phyloP scores from a whole-genome alignment of 2,113 vertebrate genomes.

The Butorides virescens region DNA sequence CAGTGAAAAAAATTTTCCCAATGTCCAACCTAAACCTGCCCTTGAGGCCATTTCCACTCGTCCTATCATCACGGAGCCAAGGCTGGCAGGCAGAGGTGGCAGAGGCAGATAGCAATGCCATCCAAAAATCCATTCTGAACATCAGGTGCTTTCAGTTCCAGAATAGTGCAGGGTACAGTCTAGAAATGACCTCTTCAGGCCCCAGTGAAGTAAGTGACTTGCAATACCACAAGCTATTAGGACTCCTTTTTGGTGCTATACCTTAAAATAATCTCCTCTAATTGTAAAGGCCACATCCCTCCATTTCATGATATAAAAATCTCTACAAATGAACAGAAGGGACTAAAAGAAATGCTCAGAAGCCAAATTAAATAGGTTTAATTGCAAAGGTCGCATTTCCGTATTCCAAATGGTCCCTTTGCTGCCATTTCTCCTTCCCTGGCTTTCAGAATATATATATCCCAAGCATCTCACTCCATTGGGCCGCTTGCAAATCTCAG shows the following conservation, averaged over 20 bases:
- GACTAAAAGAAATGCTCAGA: neutral
- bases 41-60: too few species aligned
- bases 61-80: neutral
- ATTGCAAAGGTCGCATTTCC: neutral
- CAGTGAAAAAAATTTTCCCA: too few species aligned
- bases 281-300: neutral
- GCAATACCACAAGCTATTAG: neutral
- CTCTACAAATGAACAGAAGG: neutral
- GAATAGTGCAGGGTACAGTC: fast-evolving
- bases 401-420: neutral
- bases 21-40: too few species aligned
- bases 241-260: neutral
- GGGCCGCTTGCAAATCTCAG: neutral
- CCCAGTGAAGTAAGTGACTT: neutral
- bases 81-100: neutral
- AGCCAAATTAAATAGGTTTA: neutral
- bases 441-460: neutral
- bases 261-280: neutral
- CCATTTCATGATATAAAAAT: neutral
- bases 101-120: neutral
- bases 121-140: neutral
- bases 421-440: neutral
- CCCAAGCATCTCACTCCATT: neutral
- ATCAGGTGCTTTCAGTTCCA: neutral
- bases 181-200: neutral